Evolutionary conservation across 2,113 vertebrate species (phyloP).

Genomic region (Perca schrenkii): DNA sequence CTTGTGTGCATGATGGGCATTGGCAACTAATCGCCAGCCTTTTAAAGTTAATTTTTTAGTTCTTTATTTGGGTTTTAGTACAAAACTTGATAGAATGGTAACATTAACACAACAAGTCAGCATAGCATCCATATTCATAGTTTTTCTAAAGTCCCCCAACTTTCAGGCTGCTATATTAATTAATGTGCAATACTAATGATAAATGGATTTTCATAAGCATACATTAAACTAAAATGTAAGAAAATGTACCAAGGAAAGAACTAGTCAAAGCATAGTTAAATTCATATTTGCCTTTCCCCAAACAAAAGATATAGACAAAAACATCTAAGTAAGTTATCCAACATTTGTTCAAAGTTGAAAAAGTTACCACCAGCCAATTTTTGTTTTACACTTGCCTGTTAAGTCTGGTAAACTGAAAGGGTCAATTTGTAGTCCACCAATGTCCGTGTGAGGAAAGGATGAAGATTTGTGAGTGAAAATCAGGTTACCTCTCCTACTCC

Average conservation of each 20-base stretch:
- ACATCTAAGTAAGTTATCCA: too few species aligned
- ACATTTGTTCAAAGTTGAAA: background rate
- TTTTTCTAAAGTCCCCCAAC: background rate
- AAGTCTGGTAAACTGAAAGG: background rate
- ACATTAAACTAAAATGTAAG: background rate
- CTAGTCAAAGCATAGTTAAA: too few species aligned
- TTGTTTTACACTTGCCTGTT: background rate
- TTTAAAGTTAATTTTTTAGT: too few species aligned
- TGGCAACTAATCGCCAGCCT: too few species aligned
- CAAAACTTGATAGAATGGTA: background rate
- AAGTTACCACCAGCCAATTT: background rate
- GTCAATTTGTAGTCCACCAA: background rate
- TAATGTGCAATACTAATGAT: background rate
- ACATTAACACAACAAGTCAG: background rate
- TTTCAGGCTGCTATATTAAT: background rate
- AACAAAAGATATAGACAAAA: background rate
- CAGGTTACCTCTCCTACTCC: background rate
- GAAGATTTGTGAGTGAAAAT: background rate
- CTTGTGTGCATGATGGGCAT: too few species aligned
- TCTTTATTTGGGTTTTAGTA: background rate
- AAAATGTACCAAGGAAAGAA: background rate
- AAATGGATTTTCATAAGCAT: background rate
- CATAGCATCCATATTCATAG: background rate
- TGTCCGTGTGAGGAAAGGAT: background rate
- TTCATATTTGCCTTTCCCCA: background rate